phyloP scores from a whole-genome alignment of 2,888 invertebrate genomes.

The Dioctria linearis region DNA sequence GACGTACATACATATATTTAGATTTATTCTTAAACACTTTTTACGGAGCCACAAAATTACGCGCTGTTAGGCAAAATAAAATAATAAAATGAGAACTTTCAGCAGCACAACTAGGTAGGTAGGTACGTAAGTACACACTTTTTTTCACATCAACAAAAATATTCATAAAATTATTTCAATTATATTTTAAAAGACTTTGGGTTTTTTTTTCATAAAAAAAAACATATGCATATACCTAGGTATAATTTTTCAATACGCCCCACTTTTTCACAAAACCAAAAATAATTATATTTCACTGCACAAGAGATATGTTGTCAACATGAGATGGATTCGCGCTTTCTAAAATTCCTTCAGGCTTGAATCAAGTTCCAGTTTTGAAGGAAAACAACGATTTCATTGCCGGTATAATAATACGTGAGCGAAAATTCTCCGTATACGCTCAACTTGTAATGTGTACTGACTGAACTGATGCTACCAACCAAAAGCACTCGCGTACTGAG shows the following conservation, averaged over 20 bases:
- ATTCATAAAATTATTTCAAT: too few relatives aligned
- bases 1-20: too few relatives aligned
- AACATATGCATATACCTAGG: conserved; percentile 6
- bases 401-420: conserved; percentile 5
- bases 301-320: conserved; percentile 23
- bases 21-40: too few relatives aligned
- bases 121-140: too few relatives aligned
- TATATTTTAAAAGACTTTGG: not conserved
- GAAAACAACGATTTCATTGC: conserved; percentile 16
- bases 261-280: conserved; percentile 28
- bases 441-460: not conserved
- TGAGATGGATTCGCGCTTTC: conserved; percentile 33
- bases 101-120: too few relatives aligned
- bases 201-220: not conserved
- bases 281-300: conserved; percentile 14
- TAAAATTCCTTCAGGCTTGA: conserved; percentile 4
- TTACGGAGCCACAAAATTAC: too few relatives aligned
- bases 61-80: too few relatives aligned
- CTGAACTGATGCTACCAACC: conserved; percentile 2
- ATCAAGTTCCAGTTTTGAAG: conserved; percentile 26
- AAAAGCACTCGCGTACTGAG: conserved; percentile 25
- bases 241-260: conserved; percentile 3
- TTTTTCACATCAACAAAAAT: conserved; percentile 19
- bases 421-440: not conserved
- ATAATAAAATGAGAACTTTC: too few relatives aligned